Evolutionary conservation across 2,888 invertebrate genomes (phyloP).

Genomic region (Microctonus aethiopoides): DNA sequence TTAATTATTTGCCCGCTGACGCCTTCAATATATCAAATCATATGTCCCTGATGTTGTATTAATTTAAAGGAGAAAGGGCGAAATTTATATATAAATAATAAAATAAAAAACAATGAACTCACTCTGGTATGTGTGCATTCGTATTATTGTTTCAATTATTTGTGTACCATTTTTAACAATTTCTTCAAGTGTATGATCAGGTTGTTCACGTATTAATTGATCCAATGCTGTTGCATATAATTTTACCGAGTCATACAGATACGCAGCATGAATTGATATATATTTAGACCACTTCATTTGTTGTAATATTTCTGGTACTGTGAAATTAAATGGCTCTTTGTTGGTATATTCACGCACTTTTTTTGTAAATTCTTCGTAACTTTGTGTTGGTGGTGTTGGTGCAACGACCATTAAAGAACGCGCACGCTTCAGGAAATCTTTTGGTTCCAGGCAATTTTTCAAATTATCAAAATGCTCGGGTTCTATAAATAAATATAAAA

Average conservation of each 20-base stretch:
- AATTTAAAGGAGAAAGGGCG: not conserved
- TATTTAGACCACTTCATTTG: slow-evolving; percentile 69
- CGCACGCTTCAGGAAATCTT: slow-evolving; percentile 77
- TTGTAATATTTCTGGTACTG: slow-evolving; percentile 72
- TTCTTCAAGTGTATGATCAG: slow-evolving; percentile 74
- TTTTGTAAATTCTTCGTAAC: slow-evolving; percentile 81
- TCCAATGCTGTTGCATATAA: slow-evolving; percentile 90
- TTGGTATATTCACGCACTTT: slow-evolving; percentile 84
- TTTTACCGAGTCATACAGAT: slow-evolving; percentile 93
- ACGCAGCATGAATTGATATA: slow-evolving; percentile 91
- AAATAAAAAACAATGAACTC: slow-evolving; percentile 65
- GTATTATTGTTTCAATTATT: slow-evolving; percentile 88
- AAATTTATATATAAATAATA: not conserved
- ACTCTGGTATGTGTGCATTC: slow-evolving; percentile 88
- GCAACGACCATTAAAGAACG: slow-evolving; percentile 89
- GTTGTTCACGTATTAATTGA: slow-evolving; percentile 74
- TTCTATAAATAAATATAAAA: slow-evolving; percentile 58
- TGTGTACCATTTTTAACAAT: slow-evolving; percentile 86
- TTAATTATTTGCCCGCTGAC: slow-evolving; percentile 93
- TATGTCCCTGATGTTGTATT: slow-evolving; percentile 16
- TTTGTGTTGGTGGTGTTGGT: slow-evolving; percentile 82
- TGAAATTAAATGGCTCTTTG: slow-evolving; percentile 84
- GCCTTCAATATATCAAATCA: slow-evolving; percentile 71
- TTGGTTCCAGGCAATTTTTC: slow-evolving; percentile 72
- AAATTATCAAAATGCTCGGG: slow-evolving; percentile 71